phyloP scores from a whole-genome alignment of 2,888 invertebrate species.

The Conops quadrifasciatus region DNA sequence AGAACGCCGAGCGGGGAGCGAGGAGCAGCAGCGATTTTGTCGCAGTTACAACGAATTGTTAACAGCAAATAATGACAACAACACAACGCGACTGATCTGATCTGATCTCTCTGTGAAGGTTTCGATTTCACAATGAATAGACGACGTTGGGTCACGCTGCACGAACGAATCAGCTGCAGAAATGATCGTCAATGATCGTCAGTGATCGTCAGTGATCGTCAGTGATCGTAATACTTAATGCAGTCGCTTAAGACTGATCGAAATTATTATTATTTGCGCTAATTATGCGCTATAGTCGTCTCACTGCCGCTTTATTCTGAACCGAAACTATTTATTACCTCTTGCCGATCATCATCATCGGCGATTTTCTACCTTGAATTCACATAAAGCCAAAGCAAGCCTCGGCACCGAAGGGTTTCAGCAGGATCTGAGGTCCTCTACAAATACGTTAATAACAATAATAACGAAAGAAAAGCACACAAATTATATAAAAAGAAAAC shows the following conservation, averaged over 20 bases:
- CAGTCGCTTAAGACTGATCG: no score
- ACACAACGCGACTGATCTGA: background rate
- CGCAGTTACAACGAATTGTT: conserved; percentile 2
- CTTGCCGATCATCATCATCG: no score
- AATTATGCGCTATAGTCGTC: no score
- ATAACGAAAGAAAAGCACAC: background rate
- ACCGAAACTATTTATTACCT: no score
- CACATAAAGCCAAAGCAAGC: background rate
- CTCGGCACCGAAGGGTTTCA: background rate
- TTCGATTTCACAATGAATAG: no score
- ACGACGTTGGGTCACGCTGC: no score
- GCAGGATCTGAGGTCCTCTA: conserved; percentile 15
- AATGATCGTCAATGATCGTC: conserved; percentile 55
- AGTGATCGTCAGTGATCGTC: no score
- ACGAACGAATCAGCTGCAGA: no score
- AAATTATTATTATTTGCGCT: no score
- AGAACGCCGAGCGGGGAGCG: conserved; percentile 2
- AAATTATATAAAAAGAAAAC: conserved; percentile 10
- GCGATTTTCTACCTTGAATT: conserved; percentile 2
- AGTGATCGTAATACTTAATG: no score
- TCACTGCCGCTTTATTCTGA: no score
- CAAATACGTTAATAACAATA: background rate
- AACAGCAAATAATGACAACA: background rate
- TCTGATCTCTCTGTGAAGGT: no score
- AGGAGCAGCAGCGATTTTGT: background rate